Evolutionary conservation across 1,140 invertebrate species (phyloP), one percentile per base, ranked within the genome.

Genomic region (Psilanteris sp.): DNA sequence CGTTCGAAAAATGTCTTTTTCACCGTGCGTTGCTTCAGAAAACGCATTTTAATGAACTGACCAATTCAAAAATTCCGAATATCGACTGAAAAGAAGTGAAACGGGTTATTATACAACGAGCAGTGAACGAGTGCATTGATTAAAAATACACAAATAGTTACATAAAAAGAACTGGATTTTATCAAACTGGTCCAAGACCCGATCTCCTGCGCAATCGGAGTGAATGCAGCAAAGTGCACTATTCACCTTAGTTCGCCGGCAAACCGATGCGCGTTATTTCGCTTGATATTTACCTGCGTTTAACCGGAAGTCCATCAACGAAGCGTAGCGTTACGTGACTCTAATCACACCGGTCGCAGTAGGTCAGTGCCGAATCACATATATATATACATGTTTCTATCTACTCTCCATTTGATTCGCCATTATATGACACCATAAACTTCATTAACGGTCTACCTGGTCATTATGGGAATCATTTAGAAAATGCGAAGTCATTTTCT

Each of bases 311-410:
- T 79, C 36, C 55, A 66, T 39, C 70, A 74, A 73, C 68, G 72
- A 80, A 46, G 61, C 78, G 75, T 62, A 71, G 70, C 68, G 48
- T 80, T 78, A 80, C 76, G 78, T 78, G 78, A 72, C 75, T 74
- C 71, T 71, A 78, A 80, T 78, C 57, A 76, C 44, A 37, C 52
- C 26, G 32, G 54, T 43, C 54, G 57, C 52, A 80, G 78, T 80
- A 78, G 78, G 78, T 80, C 78, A 80, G 72, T 75, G 78, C 78
- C 70, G 74, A 66, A 54, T 66, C 34, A 18, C 27, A 29, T 24
- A 52, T 27, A 18, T 20, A 29, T 24, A 52, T 59, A 34, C 24
- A 16, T 5, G 29, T 48, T 59, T 52, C 55, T 36, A 50, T 55
- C 54, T 41, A 55, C 44, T 37, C 14, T 20, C 61, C 54, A 3